Conservation (phyloP, 2,113 vertebrate genomes). For the Bos javanicus region DNA sequence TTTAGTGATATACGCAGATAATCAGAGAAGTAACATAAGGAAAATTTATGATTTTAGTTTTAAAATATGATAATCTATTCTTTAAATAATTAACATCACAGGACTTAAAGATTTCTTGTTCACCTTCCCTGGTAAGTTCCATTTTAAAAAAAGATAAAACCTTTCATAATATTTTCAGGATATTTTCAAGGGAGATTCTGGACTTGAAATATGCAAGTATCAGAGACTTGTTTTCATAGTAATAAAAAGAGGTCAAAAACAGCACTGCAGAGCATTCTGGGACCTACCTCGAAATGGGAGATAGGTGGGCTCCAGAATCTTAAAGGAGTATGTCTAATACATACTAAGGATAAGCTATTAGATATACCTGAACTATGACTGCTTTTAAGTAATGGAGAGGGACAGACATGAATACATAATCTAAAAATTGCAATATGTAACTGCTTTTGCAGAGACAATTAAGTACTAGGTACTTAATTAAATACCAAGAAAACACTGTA, state of each 20-base stretch:
- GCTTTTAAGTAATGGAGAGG: not conserved
- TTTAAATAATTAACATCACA: constrained; percentile 47
- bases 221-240: not conserved
- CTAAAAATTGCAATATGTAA: not conserved
- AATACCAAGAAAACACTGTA: not conserved
- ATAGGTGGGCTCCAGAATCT: not conserved
- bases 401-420: not conserved
- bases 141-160: not conserved
- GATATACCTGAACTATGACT: not conserved
- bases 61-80: constrained; percentile 67
- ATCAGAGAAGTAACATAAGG: constrained; percentile 38
- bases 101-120: constrained; percentile 23
- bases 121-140: constrained; percentile 30
- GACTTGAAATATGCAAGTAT: constrained; percentile 2
- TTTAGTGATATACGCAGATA: constrained; percentile 42
- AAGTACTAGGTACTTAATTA: not conserved
- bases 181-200: constrained; percentile 27
- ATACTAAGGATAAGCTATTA: not conserved
- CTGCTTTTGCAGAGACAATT: not conserved
- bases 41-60: constrained; percentile 49
- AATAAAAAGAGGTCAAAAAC: constrained; percentile 26
- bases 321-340: not conserved
- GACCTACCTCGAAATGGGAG: not conserved
- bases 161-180: not conserved
- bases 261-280: not conserved